Evolutionary conservation across 2,113 vertebrate species (phyloP).

Genomic region (Camelus dromedarius): DNA sequence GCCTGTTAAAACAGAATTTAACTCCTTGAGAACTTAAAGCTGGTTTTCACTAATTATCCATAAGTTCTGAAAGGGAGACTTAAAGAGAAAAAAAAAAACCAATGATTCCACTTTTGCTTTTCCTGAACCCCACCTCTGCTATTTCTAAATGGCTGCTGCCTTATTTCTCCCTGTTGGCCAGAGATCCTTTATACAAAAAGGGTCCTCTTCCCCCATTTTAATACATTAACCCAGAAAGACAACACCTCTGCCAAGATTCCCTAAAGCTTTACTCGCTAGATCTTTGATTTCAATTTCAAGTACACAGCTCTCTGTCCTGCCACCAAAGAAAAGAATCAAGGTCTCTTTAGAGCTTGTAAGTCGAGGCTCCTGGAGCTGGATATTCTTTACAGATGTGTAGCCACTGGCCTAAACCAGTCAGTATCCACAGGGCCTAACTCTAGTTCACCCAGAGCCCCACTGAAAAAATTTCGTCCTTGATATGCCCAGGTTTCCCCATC

Average conservation of each 20-base stretch:
- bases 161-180: constrained; percentile 41
- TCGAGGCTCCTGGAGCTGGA: background rate
- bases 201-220: background rate
- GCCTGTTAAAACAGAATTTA: background rate
- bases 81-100: background rate
- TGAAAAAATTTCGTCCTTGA: constrained; percentile 4
- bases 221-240: background rate
- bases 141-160: constrained; percentile 1
- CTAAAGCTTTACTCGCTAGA: background rate
- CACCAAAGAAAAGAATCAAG: background rate
- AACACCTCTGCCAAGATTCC: background rate
- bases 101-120: background rate
- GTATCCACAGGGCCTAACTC: background rate
- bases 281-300: background rate
- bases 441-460: background rate
- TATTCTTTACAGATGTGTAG: background rate
- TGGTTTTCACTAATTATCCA: background rate
- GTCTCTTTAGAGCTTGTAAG: background rate
- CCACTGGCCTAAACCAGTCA: background rate
- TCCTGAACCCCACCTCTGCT: background rate
- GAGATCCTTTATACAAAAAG: background rate
- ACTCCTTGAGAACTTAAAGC: background rate
- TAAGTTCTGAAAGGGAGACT: background rate
- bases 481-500: background rate
- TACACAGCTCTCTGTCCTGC: background rate